Base-by-base conservation (phyloP, 2,888 invertebrate genomes). In the Oscheius onirici region DNA sequence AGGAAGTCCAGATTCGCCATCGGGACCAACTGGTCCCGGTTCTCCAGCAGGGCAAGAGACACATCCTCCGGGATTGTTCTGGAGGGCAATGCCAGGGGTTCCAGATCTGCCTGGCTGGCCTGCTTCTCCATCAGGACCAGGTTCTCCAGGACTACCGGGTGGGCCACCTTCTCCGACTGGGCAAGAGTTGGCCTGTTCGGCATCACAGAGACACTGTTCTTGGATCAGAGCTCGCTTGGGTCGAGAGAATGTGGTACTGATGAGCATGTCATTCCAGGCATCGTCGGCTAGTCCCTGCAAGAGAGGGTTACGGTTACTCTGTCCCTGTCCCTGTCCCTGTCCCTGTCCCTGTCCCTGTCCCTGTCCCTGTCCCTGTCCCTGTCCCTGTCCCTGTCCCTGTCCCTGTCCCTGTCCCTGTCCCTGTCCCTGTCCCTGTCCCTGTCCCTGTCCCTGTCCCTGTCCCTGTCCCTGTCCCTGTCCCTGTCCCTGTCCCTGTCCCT, bases 111-210 rank as follows among this genome's bases (percentile, higher is more conserved):
- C 68, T 8, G 55, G 46, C n/a, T 40, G n/a, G 15, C 44, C 55
- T 2, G 55, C 22, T 0, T 20, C 26, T 73, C 75, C 75, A 24
- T 54, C 26, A n/a, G 61, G 63, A 57, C 76, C 73, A 51, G 73
- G 73, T 43, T 69, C 69, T 71, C 76, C 76, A 46, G 76, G 68
- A n/a, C 68, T 63, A 60, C 76, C 77, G 66, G 76, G 80, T 22
- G 79, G 76, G 69, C 82, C 82, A 51, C 74, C 76, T 55, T 77
- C 77, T 52, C 82, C 82, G 52, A 72, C 73, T 54, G 81, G 76
- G 57, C 82, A 81, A 24, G 54, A 55, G 63, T 69, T 72, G 54
- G 68, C 71, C 10, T 75, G 63, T 34, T 75, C 73, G 22, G 72
- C 72, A 41, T 73, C 77, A 51, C 78, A 78, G 51, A 69, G 63